phyloP scores from a whole-genome alignment of 2,113 vertebrate species.

The Gambusia holbrooki region DNA sequence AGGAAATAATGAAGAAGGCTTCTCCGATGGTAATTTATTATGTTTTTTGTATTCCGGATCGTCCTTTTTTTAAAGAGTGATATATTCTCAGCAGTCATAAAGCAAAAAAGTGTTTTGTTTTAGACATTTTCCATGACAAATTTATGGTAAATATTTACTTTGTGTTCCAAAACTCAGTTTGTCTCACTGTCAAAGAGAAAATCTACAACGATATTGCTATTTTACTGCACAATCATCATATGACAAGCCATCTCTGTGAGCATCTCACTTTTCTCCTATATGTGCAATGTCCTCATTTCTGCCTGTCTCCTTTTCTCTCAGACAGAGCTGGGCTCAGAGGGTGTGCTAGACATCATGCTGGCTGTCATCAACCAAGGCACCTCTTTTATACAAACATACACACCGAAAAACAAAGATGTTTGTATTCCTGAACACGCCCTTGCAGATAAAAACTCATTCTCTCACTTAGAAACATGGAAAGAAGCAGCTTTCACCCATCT shows the following conservation, averaged over 20 bases:
- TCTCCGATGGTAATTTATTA: no score
- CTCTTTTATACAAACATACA: conserved; percentile 7
- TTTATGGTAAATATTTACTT: not conserved
- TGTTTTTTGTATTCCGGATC: not conserved
- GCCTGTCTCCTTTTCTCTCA: conserved; percentile 39
- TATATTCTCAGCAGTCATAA: not conserved
- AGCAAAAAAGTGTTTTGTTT: not conserved
- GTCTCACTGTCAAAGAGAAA: not conserved
- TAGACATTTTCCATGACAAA: not conserved
- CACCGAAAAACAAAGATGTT: not conserved
- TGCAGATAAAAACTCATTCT: not conserved
- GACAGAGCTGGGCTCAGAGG: conserved; percentile 38
- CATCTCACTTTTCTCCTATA: not conserved
- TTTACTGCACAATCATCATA: not conserved
- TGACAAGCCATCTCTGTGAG: not conserved
- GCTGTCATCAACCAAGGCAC: conserved; percentile 38
- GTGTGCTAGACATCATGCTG: conserved; percentile 37
- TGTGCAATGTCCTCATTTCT: not conserved
- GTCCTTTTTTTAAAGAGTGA: not conserved
- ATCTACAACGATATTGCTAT: not conserved
- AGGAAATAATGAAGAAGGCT: no score
- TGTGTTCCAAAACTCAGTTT: not conserved
- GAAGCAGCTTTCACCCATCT: not conserved
- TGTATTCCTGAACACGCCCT: not conserved
- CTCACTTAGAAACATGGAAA: not conserved